Evolutionary conservation across 2,797 vertebrate species (phyloP), one percentile per base, ranked within the genome.

Genomic region (Enteromius afrohamiltoni): DNA sequence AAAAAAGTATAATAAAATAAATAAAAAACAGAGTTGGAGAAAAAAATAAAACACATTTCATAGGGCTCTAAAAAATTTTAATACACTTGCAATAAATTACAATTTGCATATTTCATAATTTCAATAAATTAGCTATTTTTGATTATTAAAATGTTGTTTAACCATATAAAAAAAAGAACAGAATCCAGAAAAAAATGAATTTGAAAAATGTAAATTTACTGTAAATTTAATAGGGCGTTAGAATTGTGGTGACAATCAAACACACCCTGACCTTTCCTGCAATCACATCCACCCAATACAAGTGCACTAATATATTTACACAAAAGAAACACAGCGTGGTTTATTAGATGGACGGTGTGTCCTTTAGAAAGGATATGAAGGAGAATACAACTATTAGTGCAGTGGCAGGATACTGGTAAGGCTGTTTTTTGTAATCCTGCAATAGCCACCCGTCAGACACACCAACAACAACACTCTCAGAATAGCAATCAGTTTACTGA

Each of bases 401-500:
- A 13, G 19, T 26, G 21, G 37, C 70, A 37, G 37, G 21, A 60
- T 0, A 5, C 51, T 77, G 60, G 34, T 45, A 68, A 21, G 47
- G 53, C 80, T 77, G 40, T 82, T 79, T 53, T 85, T 79, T 77
- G 34, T 82, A 82, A 77, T 73, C 64, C 73, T 80, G 79, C 78
- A 77, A 62, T 67, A 65, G 80, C 80, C 58, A 60, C 60, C 49
- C 70, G 23, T 70, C 82, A 75, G 74, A 65, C 79, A 34, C 68
- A 55, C 69, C 55, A 51, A 34, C 76, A 23, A 31, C 21, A 34
- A 55, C 82, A 58, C 64, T 67, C 53, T 23, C 49, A 42, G 85
- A 85, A 88, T 86, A 60, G 40, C 76, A 84, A 88, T 84, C 8
- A 86, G 55, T 69, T 77, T 37, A 40, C 71, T 31, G 53, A 67